A percentile compares a stretch with the other conserved stretches of the same genome.
phyloP scores from a whole-genome alignment of 37 sponge, comb jelly and placozoan genomes.

The Diacarnus erythraeanus region DNA sequence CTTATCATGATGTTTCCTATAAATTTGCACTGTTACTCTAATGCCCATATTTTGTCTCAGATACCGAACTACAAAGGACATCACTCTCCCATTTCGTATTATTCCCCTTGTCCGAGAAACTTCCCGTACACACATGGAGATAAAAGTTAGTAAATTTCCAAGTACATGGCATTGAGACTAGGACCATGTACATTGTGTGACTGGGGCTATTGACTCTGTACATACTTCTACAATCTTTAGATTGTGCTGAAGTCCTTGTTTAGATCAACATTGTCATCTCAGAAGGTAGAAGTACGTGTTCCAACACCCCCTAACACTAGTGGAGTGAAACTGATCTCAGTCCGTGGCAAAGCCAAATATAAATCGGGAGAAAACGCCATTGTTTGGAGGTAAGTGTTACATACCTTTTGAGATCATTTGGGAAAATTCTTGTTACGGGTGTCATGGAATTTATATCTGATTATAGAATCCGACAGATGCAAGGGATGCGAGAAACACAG shows the following conservation, averaged over 20 bases:
- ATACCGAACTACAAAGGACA: conserved; percentile 95
- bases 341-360: conserved; percentile 85
- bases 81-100: conserved; percentile 88
- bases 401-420: neutral
- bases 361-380: conserved; percentile 91
- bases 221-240: neutral
- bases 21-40: neutral
- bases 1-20: neutral
- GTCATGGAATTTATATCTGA: neutral
- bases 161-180: too few relatives aligned
- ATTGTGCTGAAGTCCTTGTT: conserved; percentile 89
- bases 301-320: conserved; percentile 90
- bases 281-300: conserved; percentile 92
- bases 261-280: conserved; percentile 68
- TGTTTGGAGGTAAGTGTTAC: conserved; percentile 87
- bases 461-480: conserved; percentile 77
- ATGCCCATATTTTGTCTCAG: conserved; percentile 21
- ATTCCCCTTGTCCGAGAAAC: conserved; percentile 90
- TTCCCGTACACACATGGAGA: conserved; percentile 89
- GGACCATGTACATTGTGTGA: too few relatives aligned
- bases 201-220: too few relatives aligned
- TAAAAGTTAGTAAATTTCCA: conserved; percentile 62
- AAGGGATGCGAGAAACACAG: conserved; percentile 85
- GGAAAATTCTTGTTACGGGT: neutral
- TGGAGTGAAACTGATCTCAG: conserved; percentile 71